These are phyloP conservation scores for Aporophyla nigra DNA, from an alignment of 2,888 invertebrate genomes.

Conservation along the genomic window DNA sequence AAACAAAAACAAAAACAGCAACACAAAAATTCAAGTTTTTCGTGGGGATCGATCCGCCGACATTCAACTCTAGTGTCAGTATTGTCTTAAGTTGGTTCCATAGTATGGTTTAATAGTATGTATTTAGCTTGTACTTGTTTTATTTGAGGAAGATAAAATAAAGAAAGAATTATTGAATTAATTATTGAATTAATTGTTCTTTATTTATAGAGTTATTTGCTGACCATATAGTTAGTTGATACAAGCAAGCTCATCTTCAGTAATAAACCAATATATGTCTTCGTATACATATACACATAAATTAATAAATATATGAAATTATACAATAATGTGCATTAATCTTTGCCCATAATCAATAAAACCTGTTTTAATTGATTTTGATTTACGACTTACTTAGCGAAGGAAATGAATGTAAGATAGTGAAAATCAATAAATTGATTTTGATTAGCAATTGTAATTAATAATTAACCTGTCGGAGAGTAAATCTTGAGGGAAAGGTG, in stretches of 20 bases:
- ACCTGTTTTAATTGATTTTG: conserved; percentile 74
- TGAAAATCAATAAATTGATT: conserved; percentile 56
- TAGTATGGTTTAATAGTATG: too few species aligned
- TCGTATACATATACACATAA: conserved; percentile 4
- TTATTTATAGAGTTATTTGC: background rate
- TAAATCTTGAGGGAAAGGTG: conserved; percentile 42
- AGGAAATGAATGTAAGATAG: conserved; percentile 35
- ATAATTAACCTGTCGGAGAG: conserved; percentile 53
- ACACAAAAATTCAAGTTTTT: too few species aligned
- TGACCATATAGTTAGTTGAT: background rate
- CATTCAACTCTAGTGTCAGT: too few species aligned
- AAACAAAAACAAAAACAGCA: too few species aligned
- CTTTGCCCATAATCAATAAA: conserved; percentile 70
- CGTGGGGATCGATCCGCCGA: too few species aligned
- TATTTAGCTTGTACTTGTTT: too few species aligned
- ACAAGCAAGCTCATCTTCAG: conserved; percentile 53
- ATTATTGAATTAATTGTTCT: too few species aligned
- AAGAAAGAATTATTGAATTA: too few species aligned
- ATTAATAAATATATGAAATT: conserved; percentile 73
- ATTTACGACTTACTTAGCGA: conserved; percentile 63
- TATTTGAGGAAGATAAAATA: too few species aligned
- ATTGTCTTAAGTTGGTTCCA: too few species aligned
- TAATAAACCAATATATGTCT: conserved; percentile 62
- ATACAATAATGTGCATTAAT: conserved; percentile 74
- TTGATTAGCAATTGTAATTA: conserved; percentile 60